Evolutionary conservation across 2,113 vertebrate species (phyloP).

Genomic region (Hucho hucho): DNA sequence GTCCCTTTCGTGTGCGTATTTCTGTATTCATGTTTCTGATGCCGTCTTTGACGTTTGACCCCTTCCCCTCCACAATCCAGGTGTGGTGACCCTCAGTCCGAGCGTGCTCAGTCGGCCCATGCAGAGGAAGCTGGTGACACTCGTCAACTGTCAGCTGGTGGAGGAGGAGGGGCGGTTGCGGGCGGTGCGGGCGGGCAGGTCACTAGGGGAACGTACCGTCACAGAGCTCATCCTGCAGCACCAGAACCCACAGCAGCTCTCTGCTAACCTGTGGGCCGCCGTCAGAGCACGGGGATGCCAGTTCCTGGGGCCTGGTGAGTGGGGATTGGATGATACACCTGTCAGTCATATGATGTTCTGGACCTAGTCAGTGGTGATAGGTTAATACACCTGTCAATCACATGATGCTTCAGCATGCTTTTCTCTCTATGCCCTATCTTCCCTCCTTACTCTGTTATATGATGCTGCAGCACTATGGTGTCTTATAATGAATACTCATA

Average conservation of each 20-base stretch:
- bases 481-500: constrained; percentile 78
- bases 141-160: constrained; percentile 96
- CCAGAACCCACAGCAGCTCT: constrained; percentile 97
- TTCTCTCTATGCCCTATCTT: too few relatives aligned
- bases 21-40: not conserved
- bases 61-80: constrained; percentile 54
- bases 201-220: constrained; percentile 93
- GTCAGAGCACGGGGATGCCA: constrained; percentile 96
- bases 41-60: not conserved
- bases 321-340: not conserved
- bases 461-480: constrained; percentile 29
- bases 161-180: constrained; percentile 93
- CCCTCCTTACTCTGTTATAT: not conserved
- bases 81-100: constrained; percentile 84
- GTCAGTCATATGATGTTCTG: constrained; percentile 32
- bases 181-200: constrained; percentile 88
- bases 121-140: constrained; percentile 94
- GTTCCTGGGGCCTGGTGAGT: constrained; percentile 93
- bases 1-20: not conserved
- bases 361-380: constrained; percentile 80
- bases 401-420: too few relatives aligned
- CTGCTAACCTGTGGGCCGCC: constrained; percentile 97
- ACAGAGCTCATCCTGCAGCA: constrained; percentile 98
- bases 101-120: constrained; percentile 92
- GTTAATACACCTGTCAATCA: not conserved